Base-by-base conservation (phyloP, 2,113 vertebrate species). In the Rissa tridactyla region DNA sequence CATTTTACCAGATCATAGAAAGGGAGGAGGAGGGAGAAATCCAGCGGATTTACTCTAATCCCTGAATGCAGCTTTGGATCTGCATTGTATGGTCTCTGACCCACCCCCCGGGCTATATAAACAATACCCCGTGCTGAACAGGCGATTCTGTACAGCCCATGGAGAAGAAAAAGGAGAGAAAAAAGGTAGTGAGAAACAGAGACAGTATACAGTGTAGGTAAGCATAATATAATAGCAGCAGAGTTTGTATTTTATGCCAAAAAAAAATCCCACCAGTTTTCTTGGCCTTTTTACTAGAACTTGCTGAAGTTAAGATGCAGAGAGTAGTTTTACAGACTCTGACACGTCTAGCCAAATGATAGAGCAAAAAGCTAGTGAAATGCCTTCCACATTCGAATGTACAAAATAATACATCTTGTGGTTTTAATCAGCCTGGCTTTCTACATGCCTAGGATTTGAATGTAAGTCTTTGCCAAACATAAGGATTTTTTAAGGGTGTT, bases 401-500 rank as follows among this genome's bases (percentile, higher is more conserved):
- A 82, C 60, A 82, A 86, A 90, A 78, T 86, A 84, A 88, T 88
- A 78, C 19, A 64, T 55, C 81, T 77, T 51, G 19, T 60, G 19
- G 64, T 61, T 95, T 80, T 20, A 40, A 69, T 93, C 88, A 91
- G 19, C 64, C 61, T 65, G 77, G 29, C 80, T 93, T 90, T 82
- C 80, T 68, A 52, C 72, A 79, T 65, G 72, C 61, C 15, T 60
- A n/a, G 44, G 88, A 86, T 94, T 78, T 81, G 79, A 95, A 96
- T 76, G 44, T 82, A 92, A 95, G 64, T 78, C 94, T 82, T 75
- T 86, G 69, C 72, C 60, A 93, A 89, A 87, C 57, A 60, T 64
- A 75, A 88, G 88, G n/a, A 75, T 16, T 68, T 91, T 84, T 84
- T 84, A 88, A 92, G 61, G 62, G 65, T 82, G 69, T 92, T 96